phyloP scores from a whole-genome alignment of 1,140 invertebrate genomes.

The Pantala flavescens region DNA sequence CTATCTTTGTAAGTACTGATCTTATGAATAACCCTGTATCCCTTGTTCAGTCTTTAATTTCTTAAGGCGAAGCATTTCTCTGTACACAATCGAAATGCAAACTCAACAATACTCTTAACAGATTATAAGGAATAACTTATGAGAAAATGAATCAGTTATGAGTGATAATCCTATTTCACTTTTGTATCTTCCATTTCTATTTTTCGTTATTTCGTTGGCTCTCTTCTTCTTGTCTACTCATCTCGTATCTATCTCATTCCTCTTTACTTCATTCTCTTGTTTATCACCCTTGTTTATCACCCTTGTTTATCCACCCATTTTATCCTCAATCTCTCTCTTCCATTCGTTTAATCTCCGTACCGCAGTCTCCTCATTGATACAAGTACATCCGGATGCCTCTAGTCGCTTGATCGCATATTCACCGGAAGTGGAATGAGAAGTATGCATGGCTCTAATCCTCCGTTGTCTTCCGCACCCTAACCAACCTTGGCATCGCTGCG shows the following conservation, averaged over 20 bases:
- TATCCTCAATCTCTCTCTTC: not conserved
- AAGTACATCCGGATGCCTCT: not conserved
- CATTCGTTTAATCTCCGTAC: not conserved
- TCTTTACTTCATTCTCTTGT: not conserved
- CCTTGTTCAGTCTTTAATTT: no score
- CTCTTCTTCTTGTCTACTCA: not conserved
- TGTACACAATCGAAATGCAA: no score
- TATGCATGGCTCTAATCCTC: not conserved
- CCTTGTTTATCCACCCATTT: not conserved
- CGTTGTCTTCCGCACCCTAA: not conserved
- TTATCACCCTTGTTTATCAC: not conserved
- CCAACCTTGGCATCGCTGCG: not conserved
- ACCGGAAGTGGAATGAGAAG: not conserved
- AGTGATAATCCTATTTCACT: no score
- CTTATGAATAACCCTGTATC: no score
- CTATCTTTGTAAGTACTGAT: no score
- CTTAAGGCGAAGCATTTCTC: no score
- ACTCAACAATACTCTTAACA: no score
- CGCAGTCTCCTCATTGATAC: not conserved
- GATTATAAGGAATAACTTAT: no score
- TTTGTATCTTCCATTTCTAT: no score
- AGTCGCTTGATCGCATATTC: slow-evolving; percentile 3
- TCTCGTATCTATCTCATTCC: not conserved
- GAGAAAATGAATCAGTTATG: no score
- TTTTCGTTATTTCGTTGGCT: no score